These are phyloP conservation scores for Drosophila vallismaia DNA, from an alignment of 2,888 invertebrate genomes.

Conservation along the genomic window DNA sequence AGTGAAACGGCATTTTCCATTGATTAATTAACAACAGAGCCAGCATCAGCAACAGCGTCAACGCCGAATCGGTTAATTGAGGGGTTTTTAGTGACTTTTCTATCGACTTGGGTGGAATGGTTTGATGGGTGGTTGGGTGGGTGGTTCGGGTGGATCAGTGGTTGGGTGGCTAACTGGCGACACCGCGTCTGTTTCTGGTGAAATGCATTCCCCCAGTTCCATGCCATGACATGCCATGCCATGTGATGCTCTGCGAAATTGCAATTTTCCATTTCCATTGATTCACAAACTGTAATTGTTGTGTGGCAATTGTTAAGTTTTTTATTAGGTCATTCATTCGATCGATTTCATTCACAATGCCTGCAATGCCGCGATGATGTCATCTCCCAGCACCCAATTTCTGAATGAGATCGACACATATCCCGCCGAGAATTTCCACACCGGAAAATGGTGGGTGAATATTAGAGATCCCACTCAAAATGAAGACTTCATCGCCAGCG, in stretches of 20 bases:
- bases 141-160: neutral
- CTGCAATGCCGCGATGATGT: constrained; percentile 60
- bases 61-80: constrained; percentile 39
- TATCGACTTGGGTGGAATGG: neutral
- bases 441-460: constrained; percentile 1
- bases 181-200: constrained; percentile 75
- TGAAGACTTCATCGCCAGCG: neutral
- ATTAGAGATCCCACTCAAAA: neutral
- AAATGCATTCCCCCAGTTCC: constrained; percentile 43
- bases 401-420: constrained; percentile 39
- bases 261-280: constrained; percentile 29
- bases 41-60: neutral
- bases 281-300: constrained; percentile 49
- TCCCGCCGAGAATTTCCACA: constrained; percentile 3
- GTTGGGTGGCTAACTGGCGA: constrained; percentile 53
- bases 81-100: neutral
- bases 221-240: constrained; percentile 9
- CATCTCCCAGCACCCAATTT: constrained; percentile 45
- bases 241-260: constrained; percentile 12
- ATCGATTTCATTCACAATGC: constrained; percentile 61
- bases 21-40: constrained; percentile 66
- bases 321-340: constrained; percentile 76
- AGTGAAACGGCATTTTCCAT: constrained; percentile 51
- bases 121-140: neutral
- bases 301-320: constrained; percentile 8